Evolutionary conservation across 2,797 vertebrate genomes (phyloP).

Genomic region (Sebastes cheni): DNA sequence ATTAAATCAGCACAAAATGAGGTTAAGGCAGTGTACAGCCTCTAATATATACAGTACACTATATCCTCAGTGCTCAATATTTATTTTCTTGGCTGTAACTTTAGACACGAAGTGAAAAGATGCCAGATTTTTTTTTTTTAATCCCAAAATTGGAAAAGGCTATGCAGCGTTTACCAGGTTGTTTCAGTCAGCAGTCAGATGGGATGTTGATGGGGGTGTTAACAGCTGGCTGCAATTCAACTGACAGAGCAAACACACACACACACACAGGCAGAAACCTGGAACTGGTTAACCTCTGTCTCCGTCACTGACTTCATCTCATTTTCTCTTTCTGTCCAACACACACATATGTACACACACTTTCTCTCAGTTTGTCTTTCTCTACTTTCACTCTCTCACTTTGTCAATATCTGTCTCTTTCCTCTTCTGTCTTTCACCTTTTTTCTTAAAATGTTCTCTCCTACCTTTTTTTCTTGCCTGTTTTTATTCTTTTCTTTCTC

Average conservation of each 20-base stretch:
- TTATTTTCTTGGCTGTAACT: conserved; percentile 45
- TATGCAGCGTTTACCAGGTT: conserved; percentile 36
- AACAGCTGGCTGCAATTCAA: conserved; percentile 71
- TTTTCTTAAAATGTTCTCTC: conserved; percentile 62
- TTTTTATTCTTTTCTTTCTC: not conserved
- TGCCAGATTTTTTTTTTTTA: conserved; percentile 15
- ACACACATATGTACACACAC: not conserved
- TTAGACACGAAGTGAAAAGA: conserved; percentile 13
- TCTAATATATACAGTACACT: conserved; percentile 3
- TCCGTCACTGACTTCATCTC: conserved; percentile 40
- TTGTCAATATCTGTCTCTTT: conserved; percentile 52
- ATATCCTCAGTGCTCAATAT: not conserved
- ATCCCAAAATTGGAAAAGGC: conserved; percentile 22
- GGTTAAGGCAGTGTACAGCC: not conserved
- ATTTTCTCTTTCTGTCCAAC: conserved; percentile 15
- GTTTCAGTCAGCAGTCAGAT: conserved; percentile 26
- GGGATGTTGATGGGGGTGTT: conserved; percentile 41
- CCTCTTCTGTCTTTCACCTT: conserved; percentile 82
- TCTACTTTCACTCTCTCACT: conserved; percentile 79
- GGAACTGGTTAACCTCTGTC: conserved; percentile 70
- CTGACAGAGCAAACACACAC: conserved; percentile 43
- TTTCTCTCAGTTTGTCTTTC: conserved; percentile 33
- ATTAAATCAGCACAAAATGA: conserved; percentile 13
- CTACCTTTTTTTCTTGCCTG: conserved; percentile 16
- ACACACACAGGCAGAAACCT: conserved; percentile 48